Evolutionary conservation across 2,113 vertebrate genomes (phyloP), one percentile per base, ranked within the genome.

Genomic region (Hippoglossus stenolepis): DNA sequence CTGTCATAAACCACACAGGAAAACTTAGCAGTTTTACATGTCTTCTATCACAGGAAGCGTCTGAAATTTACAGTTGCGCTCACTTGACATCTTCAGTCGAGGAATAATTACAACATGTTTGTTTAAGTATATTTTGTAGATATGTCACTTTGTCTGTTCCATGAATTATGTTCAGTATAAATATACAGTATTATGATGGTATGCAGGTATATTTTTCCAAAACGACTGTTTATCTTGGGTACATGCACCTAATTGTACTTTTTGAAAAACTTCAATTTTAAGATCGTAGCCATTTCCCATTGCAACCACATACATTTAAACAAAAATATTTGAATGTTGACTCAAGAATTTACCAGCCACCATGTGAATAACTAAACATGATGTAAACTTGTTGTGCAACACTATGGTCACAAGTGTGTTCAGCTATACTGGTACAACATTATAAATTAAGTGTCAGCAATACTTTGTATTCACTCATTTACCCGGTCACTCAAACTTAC

Each of bases 401-500:
- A 35, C 38, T 3, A 47, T 3, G 2, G 8, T 35, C 24, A 57
- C 1, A 45, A 3, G 18, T 14, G 28, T 54, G 24, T 67, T 61
- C 56, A 20, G 7, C 15, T 21, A 47, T 12, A 49, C 53, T 18
- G 28, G 35, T 12, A 12, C 11, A 28, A 21, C 49, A 45, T 24
- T 24, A 10, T 1, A 38, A 71, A 11, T 0, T 1, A 11, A 47
- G 38, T 67, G 4, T 54, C 60, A 64, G 45, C 45, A 15, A 18
- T 54, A 14, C 18, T 51, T 59, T 47, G 20, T n/a, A 31, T 31
- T 26, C 23, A 28, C 9, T 57, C 23, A 26, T 56, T 21, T 1
- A 53, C 10, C 53, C 58, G 21, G 2, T 23, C 8, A 62, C 7
- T 75, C 23, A 17, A 3, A 80, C 91, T 65, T 71, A 94, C 96